Percentiles rank a stretch among this genome's conserved stretches.
Conservation (phyloP, 2,888 invertebrate species). For the Agriotes lineatus region DNA sequence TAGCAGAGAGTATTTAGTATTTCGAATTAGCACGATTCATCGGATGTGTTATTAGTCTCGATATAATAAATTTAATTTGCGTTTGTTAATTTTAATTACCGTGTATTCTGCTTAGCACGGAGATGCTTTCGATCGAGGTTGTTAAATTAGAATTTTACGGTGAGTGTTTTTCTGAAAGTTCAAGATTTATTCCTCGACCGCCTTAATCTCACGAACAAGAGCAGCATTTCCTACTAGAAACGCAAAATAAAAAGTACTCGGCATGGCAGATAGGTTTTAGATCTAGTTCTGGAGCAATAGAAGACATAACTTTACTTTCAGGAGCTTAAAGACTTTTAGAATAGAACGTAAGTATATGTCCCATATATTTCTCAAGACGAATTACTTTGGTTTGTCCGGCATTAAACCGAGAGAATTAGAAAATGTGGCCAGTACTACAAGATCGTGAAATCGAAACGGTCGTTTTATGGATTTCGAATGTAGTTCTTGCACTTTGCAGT, state of each 20-base stretch:
- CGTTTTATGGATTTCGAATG: not conserved
- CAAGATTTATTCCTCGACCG: not conserved
- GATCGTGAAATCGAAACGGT: constrained; percentile 14
- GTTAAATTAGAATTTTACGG: not conserved
- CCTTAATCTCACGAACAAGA: not conserved
- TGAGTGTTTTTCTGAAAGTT: too few relatives aligned
- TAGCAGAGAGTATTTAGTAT: constrained; percentile 15
- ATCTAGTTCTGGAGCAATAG: not conserved
- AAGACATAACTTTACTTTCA: constrained; percentile 12
- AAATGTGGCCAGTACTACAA: constrained; percentile 5
- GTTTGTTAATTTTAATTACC: constrained; percentile 11
- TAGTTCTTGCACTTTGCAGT: not conserved
- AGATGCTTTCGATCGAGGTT: too few relatives aligned
- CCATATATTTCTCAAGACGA: constrained; percentile 11
- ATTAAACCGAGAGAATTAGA: not conserved
- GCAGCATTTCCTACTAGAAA: not conserved
- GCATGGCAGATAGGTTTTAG: not conserved
- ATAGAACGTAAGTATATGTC: not conserved
- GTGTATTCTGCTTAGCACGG: not conserved
- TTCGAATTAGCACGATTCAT: constrained; percentile 35
- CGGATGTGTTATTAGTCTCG: not conserved
- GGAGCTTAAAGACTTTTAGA: constrained; percentile 7
- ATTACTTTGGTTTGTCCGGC: constrained; percentile 1
- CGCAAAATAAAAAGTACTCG: not conserved
- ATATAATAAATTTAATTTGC: constrained; percentile 9